Evolutionary conservation across 2,888 invertebrate genomes (phyloP).

Genomic region (Eristalis arbustorum): DNA sequence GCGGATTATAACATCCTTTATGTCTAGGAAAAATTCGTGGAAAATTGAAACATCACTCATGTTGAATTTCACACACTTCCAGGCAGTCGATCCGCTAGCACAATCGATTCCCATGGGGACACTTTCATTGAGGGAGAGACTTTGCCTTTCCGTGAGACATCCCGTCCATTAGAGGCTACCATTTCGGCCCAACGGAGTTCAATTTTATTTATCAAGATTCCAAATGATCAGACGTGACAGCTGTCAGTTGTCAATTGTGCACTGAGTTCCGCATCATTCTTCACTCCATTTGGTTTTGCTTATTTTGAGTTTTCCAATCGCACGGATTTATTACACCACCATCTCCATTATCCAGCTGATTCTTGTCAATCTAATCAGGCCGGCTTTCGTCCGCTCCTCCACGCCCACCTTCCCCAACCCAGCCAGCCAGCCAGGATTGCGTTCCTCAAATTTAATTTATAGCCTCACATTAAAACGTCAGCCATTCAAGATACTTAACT

Average conservation of each 20-base stretch:
- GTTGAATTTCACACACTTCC: not conserved
- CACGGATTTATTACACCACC: not conserved
- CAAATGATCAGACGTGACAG: not conserved
- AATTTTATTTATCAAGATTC: not conserved
- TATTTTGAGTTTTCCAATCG: not conserved
- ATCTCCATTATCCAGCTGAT: not conserved
- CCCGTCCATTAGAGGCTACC: too few relatives aligned
- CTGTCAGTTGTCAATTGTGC: not conserved
- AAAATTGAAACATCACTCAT: not conserved
- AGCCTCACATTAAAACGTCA: slow-evolving; percentile 25
- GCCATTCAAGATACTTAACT: slow-evolving; percentile 1
- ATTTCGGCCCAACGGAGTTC: too few relatives aligned
- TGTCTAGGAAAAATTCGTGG: not conserved
- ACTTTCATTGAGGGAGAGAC: not conserved
- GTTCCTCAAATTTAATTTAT: slow-evolving; percentile 21
- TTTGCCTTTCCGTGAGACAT: not conserved
- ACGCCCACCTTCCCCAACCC: not conserved
- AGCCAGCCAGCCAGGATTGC: not conserved
- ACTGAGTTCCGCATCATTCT: not conserved
- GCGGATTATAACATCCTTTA: not conserved
- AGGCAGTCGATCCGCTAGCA: not conserved
- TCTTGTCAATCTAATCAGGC: not conserved
- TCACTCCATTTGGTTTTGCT: not conserved
- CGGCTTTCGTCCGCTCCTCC: not conserved
- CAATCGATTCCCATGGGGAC: not conserved